Conservation (phyloP, 30 jellyfish, hydroid and myxozoan species). For the Turritopsis dohrnii region DNA sequence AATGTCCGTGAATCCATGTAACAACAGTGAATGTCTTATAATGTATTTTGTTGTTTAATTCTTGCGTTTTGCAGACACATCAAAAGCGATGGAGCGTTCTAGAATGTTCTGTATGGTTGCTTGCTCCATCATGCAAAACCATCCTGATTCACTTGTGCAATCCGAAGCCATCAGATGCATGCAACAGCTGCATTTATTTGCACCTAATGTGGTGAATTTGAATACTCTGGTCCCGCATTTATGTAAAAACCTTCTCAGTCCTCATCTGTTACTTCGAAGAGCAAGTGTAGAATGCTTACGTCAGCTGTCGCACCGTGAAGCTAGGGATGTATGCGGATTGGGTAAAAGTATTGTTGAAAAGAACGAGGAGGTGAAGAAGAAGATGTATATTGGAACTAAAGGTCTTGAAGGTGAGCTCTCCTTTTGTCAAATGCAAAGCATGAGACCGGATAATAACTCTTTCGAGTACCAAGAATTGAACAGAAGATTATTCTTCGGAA, state of each 20-base stretch:
- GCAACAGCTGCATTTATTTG: conserved; percentile 90
- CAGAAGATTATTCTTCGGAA: background rate
- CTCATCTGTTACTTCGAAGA: conserved; percentile 84
- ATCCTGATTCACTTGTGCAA: conserved; percentile 96
- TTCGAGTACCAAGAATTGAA: no score
- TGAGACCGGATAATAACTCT: no score
- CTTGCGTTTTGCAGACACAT: conserved; percentile 43
- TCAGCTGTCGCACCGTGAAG: conserved; percentile 96
- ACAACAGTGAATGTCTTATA: no score
- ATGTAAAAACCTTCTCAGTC: conserved; percentile 69
- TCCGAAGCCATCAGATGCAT: conserved; percentile 91
- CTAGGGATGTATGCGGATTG: conserved; percentile 75
- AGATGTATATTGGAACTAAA: conserved; percentile 63
- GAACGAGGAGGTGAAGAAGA: conserved; percentile 52
- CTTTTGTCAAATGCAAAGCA: background rate
- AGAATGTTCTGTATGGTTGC: conserved; percentile 91
- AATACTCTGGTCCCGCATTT: conserved; percentile 68
- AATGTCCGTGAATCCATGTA: no score
- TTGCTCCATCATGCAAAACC: conserved; percentile 93
- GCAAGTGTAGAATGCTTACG: conserved; percentile 95
- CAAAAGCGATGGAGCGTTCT: conserved; percentile 68
- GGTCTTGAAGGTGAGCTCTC: conserved; percentile 77
- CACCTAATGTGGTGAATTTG: conserved; percentile 88
- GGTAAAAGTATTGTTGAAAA: conserved; percentile 58
- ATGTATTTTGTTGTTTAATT: background rate